These are phyloP conservation scores for Polyploca ridens DNA, from an alignment of 2,888 invertebrate species.

Conservation along the genomic window DNA sequence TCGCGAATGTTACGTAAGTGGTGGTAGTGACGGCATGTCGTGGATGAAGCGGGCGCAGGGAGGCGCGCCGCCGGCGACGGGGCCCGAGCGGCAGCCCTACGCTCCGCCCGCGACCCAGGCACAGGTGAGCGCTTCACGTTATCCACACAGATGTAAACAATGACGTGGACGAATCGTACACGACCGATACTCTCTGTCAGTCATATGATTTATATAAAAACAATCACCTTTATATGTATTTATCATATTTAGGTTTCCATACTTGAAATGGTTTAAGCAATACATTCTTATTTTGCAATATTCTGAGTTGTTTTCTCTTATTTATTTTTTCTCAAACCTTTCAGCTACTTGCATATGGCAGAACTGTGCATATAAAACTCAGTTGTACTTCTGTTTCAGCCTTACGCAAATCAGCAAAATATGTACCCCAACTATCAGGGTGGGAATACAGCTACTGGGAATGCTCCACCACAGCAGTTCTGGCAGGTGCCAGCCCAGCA, in stretches of 20 bases:
- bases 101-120: constrained; percentile 58
- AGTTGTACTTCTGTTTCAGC: constrained; percentile 53
- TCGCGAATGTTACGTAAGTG: constrained; percentile 80
- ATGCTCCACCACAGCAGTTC: constrained; percentile 62
- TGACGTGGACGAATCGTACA: constrained; percentile 67
- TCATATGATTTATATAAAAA: constrained; percentile 50
- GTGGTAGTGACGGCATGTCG: constrained; percentile 71
- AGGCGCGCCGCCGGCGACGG: constrained; percentile 51
- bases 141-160: constrained; percentile 68
- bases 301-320: neutral
- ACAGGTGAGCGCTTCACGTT: constrained; percentile 70
- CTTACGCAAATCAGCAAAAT: constrained; percentile 65
- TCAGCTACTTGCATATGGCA: neutral
- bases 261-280: too few relatives aligned
- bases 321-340: neutral
- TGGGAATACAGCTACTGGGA: constrained; percentile 26
- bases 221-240: constrained; percentile 23
- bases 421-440: constrained; percentile 66
- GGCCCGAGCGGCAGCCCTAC: constrained; percentile 62
- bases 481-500: constrained; percentile 61
- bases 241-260: neutral
- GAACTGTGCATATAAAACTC: constrained; percentile 19
- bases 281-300: neutral
- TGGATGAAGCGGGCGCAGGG: constrained; percentile 76
- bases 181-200: constrained; percentile 22